Base-by-base conservation (phyloP, 2,113 vertebrate genomes). In the Labeo rohita region DNA sequence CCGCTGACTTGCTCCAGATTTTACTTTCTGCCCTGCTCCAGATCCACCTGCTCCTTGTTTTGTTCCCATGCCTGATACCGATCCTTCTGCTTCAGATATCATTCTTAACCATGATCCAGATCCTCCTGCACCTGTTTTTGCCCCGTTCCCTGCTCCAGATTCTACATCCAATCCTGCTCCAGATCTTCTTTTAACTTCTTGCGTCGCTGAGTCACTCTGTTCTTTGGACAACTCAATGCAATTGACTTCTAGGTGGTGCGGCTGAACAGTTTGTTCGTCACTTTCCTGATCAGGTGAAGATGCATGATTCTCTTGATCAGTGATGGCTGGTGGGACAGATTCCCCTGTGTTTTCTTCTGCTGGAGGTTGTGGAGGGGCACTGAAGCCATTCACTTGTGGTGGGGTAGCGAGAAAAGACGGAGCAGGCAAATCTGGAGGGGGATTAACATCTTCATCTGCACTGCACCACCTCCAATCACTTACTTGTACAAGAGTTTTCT, bases 401-500 rank as follows among this genome's bases (percentile, higher is more conserved):
- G 79, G 18, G 84, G 34, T 80, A 8, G n/a, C 8, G 43, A 81
- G 56, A 9, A 85, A 75, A 16, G 1, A 13, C 50, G 75, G 80
- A 65, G n/a, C 73, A 16, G 74, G 49, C 2, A 77, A 21, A 76
- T 90, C 83, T 34, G 93, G 93, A 59, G 93, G 86, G 2, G 90
- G 86, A 79, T 72, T 18, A 0, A 91, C 89, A 1, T 93, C 90
- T 56, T 89, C 72, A 23, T 74, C 50, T 34, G 92, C 84, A 65
- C 87, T 72, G 54, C 89, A 90, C 87, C 90, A 90, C 7, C 12
- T 65, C 77, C 66, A 84, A 2, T 90, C 89, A 21, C 47, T 85
- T 0, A 3, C 2, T 56, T 74, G 10, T 5, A 83, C 34, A 3
- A 50, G 6, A n/a, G 59, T 13, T 54, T 47, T 89, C 94, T 95